Evolutionary conservation across 2,113 vertebrate species (phyloP).

Genomic region (Tretioscincus oriximinensis): DNA sequence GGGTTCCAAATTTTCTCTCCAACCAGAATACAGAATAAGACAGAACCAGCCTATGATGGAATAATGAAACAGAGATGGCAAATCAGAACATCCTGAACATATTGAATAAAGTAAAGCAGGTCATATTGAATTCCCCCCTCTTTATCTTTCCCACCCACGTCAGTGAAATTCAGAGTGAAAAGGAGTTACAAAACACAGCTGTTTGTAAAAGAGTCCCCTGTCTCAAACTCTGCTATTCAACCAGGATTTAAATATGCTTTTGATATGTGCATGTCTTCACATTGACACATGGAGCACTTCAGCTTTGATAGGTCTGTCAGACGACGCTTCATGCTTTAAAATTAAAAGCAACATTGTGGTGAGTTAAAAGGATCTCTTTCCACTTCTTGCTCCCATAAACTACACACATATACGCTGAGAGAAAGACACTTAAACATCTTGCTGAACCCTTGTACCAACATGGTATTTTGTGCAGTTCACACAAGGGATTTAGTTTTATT

Average conservation of each 20-base stretch:
- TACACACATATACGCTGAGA: conserved; percentile 9
- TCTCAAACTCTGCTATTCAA: conserved; percentile 53
- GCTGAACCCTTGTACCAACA: not conserved
- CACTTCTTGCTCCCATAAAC: not conserved
- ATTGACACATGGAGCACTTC: conserved; percentile 65
- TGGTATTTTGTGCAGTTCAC: not conserved
- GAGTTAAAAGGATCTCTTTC: conserved; percentile 12
- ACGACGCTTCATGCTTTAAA: conserved; percentile 53
- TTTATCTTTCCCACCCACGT: not conserved
- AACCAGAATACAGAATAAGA: not conserved
- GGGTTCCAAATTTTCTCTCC: not conserved
- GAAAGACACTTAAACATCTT: not conserved
- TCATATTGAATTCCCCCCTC: conserved; percentile 26
- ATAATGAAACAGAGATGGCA: not conserved
- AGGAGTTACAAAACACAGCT: conserved; percentile 52
- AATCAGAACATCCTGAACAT: not conserved
- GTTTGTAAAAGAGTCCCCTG: conserved; percentile 44
- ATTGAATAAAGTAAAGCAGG: conserved; percentile 57
- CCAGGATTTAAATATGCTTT: conserved; percentile 58
- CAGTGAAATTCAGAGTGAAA: conserved; percentile 62
- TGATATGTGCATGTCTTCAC: conserved; percentile 54
- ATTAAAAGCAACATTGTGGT: conserved; percentile 42
- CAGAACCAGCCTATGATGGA: not conserved
- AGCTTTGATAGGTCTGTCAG: conserved; percentile 48
- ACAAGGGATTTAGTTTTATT: not conserved